Percentiles rank a stretch among this genome's conserved stretches.
phyloP scores from a whole-genome alignment of 2,888 invertebrate species.

The Hypolimnas misippus region DNA sequence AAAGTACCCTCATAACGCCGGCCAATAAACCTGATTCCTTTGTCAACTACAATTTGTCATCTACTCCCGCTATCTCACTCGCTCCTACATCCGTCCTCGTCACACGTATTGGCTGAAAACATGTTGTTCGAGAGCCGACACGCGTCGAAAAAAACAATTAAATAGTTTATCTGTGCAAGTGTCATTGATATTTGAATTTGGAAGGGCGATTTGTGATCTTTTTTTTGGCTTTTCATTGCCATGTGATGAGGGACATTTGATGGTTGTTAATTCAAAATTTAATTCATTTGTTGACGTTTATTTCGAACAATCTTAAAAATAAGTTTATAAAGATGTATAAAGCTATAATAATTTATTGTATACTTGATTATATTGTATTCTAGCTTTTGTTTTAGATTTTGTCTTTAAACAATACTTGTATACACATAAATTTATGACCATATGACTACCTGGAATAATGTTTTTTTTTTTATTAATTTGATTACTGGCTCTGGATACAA shows the following conservation, averaged over 20 bases:
- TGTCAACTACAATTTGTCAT: conserved; percentile 80
- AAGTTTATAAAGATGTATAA: too few species aligned
- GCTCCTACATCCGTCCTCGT: not conserved
- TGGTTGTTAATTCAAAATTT: too few species aligned
- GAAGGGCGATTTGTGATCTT: conserved; percentile 22
- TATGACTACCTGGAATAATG: too few species aligned
- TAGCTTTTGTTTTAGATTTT: too few species aligned
- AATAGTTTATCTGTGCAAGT: conserved; percentile 61
- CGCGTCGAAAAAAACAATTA: conserved; percentile 76
- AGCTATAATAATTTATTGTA: too few species aligned
- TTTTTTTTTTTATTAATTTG: too few species aligned
- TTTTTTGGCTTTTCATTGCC: not conserved
- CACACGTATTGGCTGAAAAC: conserved; percentile 50
- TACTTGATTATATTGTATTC: too few species aligned
- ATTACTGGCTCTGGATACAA: too few species aligned
- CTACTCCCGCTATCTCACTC: conserved; percentile 57
- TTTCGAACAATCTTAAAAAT: too few species aligned
- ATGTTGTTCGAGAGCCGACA: conserved; percentile 71
- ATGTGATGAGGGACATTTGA: not conserved
- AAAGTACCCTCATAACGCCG: conserved; percentile 76
- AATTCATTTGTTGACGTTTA: too few species aligned
- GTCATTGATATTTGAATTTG: conserved; percentile 41
- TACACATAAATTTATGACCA: too few species aligned
- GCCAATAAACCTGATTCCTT: conserved; percentile 81
- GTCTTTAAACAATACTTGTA: too few species aligned